Evolutionary conservation across 2,113 vertebrate genomes (phyloP), one percentile per base, ranked within the genome.

Genomic region (Hippocampus abdominalis): DNA sequence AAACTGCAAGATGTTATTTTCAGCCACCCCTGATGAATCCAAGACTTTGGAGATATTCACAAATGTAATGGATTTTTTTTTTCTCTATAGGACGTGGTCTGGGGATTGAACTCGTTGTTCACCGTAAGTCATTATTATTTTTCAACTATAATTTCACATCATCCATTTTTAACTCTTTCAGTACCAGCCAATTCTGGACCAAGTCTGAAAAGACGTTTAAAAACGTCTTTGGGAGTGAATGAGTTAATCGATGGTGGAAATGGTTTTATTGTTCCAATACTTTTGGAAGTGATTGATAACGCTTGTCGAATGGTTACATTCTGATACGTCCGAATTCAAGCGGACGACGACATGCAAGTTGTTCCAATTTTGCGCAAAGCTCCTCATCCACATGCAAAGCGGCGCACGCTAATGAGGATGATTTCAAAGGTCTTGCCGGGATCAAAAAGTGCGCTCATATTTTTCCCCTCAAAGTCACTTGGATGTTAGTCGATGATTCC

Each of bases 21-120:
- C 2, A 64, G 23, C 12, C 20, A 42, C 44, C 13, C n/a, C 61
- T 63, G 8, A 39, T 11, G 1, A 25, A 16, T 23, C 62, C 10
- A 25, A 23, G 16, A 61, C 11, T 25, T 12, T 44, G 42, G 12
- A 44, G 42, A 13, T 18, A 7, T 15, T 60, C 3, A 10, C 10
- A 8, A 44, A 53, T 5, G 27, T 29, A 42, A 2, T 53, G 23
- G 5, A 48, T 57, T 61, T 59, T 69, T 15, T 2, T 3, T 66
- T 56, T 70, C 67, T 68, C 65, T 93, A 91, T 81, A 99, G 97
- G 97, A 99, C 80, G 95, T 99, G 57, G 96, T 99, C 61, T 99
- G 97, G 97, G 97, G 97, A 77, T 89, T 99, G 86, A 99, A 98
- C 88, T 98, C 96, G 12, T 93, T 99, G 87, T 99, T 99, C 91